phyloP scores from a whole-genome alignment of 2,113 vertebrate genomes.

The Heloderma charlesbogerti region DNA sequence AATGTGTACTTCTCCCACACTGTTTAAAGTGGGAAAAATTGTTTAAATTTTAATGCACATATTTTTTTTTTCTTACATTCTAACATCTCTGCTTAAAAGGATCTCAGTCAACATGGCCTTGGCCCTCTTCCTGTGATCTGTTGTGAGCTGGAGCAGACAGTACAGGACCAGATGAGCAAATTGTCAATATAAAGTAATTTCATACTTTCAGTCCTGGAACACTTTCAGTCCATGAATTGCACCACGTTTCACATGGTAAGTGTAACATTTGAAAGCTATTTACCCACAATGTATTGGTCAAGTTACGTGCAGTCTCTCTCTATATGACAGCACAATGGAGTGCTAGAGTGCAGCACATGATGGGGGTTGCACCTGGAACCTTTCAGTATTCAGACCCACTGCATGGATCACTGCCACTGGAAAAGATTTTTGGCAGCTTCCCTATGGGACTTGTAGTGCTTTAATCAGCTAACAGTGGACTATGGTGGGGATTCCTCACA shows the following conservation, averaged over 20 bases:
- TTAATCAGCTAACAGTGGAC: not conserved
- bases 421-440: not conserved
- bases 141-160: not conserved
- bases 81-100: not conserved
- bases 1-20: no score
- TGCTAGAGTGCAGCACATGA: not conserved
- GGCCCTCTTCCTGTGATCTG: not conserved
- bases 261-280: not conserved
- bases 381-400: not conserved
- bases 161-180: not conserved
- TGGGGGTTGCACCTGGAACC: not conserved
- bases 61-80: not conserved
- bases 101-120: not conserved
- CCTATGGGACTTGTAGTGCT: not conserved
- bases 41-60: no score
- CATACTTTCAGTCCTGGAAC: not conserved
- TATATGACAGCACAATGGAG: not conserved
- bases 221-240: not conserved
- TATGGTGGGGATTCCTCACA: not conserved
- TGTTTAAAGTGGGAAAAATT: no score
- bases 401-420: not conserved
- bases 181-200: not conserved
- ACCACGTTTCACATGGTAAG: not conserved
- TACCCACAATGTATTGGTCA: not conserved
- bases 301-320: not conserved